phyloP scores from a whole-genome alignment of 2,888 invertebrate species.

The Dryomyza anilis region DNA sequence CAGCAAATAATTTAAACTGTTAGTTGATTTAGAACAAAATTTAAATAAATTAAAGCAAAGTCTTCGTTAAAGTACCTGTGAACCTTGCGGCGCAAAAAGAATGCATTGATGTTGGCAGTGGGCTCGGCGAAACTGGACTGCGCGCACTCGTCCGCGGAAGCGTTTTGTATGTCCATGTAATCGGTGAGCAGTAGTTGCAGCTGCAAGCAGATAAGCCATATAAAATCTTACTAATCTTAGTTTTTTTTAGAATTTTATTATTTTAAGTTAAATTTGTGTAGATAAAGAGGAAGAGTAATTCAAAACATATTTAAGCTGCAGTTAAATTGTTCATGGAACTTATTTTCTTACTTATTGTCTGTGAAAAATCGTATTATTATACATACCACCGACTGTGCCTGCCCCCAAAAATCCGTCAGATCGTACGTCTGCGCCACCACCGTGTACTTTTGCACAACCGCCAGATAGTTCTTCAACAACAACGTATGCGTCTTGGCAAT shows the following conservation, averaged over 20 bases:
- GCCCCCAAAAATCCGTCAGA: constrained; percentile 84
- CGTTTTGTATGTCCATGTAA: constrained; percentile 85
- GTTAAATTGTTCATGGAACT: not conserved
- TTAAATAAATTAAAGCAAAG: not conserved
- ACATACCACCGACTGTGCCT: constrained; percentile 86
- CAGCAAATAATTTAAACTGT: not conserved
- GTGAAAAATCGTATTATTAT: too few relatives aligned
- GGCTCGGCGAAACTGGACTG: constrained; percentile 61
- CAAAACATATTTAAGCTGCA: not conserved
- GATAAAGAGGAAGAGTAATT: too few relatives aligned
- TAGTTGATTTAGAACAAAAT: not conserved
- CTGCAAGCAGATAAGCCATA: constrained; percentile 64
- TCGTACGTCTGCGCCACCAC: constrained; percentile 64
- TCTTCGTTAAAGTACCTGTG: constrained; percentile 44
- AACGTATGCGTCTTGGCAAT: constrained; percentile 78
- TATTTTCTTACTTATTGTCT: too few relatives aligned
- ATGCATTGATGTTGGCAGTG: constrained; percentile 63
- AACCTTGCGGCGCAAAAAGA: constrained; percentile 58
- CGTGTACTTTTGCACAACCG: constrained; percentile 68
- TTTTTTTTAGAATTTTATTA: not conserved
- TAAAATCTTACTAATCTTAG: constrained; percentile 2
- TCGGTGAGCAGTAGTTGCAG: constrained; percentile 82
- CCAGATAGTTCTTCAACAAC: constrained; percentile 69
- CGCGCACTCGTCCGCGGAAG: constrained; percentile 67
- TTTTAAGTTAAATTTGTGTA: too few relatives aligned